Evolutionary conservation across 2,888 invertebrate species (phyloP).

Genomic region (Piscicola geometra): DNA sequence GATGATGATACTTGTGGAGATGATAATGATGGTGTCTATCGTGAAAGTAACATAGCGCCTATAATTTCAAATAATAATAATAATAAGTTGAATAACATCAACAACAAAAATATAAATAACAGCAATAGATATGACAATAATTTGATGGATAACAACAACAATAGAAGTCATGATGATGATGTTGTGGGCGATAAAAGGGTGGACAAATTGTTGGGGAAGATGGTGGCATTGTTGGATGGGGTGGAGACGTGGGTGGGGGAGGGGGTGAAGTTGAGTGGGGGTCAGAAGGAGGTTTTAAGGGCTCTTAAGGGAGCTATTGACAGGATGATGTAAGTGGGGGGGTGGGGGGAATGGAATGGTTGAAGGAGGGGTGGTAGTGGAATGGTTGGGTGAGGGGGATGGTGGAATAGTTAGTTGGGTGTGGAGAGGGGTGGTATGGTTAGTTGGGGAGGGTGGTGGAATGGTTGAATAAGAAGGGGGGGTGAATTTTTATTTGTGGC

Average conservation of each 20-base stretch:
- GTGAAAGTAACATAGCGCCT: too few species aligned
- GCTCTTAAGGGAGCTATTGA: neutral
- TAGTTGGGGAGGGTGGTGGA: too few species aligned
- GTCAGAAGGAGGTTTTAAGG: neutral
- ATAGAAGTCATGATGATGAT: neutral
- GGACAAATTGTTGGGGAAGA: neutral
- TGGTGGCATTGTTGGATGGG: neutral
- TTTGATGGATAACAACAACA: neutral
- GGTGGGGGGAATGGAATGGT: too few species aligned
- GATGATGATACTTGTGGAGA: conserved; percentile 12
- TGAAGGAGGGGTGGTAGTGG: too few species aligned
- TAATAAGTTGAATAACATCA: too few species aligned
- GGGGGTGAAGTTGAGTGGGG: neutral
- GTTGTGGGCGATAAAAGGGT: conserved; percentile 2
- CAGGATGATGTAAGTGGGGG: neutral
- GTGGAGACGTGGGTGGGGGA: conserved; percentile 10
- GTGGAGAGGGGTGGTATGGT: too few species aligned
- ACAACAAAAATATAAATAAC: neutral
- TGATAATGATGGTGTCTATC: neutral
- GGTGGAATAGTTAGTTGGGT: too few species aligned
- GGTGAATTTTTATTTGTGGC: too few species aligned
- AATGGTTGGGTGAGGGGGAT: too few species aligned
- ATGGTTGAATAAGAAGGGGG: too few species aligned
- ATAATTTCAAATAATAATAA: too few species aligned
- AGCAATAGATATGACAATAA: neutral